Evolutionary conservation across 1,140 invertebrate genomes (phyloP).

Genomic region (Steinernema feltiae): DNA sequence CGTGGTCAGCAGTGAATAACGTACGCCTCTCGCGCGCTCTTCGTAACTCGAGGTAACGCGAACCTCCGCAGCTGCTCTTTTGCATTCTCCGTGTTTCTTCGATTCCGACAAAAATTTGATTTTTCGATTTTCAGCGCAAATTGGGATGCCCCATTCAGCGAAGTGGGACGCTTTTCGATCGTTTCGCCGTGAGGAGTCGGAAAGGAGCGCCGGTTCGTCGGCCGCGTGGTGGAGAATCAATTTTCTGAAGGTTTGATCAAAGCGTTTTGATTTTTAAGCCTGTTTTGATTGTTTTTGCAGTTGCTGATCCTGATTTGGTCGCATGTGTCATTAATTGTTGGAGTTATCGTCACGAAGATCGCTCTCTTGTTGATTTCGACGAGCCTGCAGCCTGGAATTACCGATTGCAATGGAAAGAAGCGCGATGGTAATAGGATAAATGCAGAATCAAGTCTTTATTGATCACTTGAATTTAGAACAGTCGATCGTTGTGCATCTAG

Average conservation of each 20-base stretch:
- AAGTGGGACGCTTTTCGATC: constrained; percentile 5
- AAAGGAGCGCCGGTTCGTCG: not conserved
- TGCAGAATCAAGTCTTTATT: not conserved
- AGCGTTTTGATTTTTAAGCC: not conserved
- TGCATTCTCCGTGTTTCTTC: no score
- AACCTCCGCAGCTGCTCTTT: no score
- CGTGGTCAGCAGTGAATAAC: no score
- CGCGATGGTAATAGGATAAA: not conserved
- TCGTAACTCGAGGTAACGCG: no score
- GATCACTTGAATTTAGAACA: constrained; percentile 1
- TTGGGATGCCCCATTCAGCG: not conserved
- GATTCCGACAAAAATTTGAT: no score
- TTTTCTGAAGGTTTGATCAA: not conserved
- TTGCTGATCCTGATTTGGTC: constrained; percentile 6
- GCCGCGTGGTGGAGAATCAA: not conserved
- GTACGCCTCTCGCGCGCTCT: no score
- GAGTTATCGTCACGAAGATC: constrained; percentile 27
- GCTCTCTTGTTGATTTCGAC: constrained; percentile 27
- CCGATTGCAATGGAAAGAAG: not conserved
- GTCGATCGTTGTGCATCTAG: no score
- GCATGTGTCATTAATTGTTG: constrained; percentile 22
- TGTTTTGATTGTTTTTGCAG: not conserved
- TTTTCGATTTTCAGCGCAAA: no score
- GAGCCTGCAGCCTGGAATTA: constrained; percentile 16
- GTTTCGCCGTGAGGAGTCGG: not conserved